Evolutionary conservation across 1,140 invertebrate genomes (phyloP).

Genomic region (Drosophila sp.): DNA sequence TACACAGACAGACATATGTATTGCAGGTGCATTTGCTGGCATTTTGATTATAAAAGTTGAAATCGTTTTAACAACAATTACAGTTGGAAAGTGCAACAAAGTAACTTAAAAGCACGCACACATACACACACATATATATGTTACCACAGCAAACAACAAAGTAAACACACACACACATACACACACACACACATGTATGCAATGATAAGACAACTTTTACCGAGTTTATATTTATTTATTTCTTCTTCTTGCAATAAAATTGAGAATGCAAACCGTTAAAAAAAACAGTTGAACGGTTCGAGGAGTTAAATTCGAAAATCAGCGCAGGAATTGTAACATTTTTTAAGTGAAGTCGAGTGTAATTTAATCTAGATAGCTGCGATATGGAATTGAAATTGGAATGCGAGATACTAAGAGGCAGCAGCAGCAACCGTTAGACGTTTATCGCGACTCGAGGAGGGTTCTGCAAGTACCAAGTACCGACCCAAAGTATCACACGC

Average conservation of each 20-base stretch:
- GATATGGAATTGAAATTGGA: conserved; percentile 18
- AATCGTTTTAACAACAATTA: conserved; percentile 7
- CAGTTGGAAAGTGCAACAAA: conserved; percentile 6
- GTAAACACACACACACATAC: conserved; percentile 17
- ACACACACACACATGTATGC: conserved; percentile 6
- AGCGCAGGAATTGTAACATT: conserved; percentile 17
- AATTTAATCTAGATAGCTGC: conserved; percentile 35
- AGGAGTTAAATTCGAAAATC: background rate
- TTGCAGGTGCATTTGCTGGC: background rate
- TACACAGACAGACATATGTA: background rate
- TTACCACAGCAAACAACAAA: background rate
- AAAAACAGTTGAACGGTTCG: background rate
- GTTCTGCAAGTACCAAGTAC: conserved; percentile 40
- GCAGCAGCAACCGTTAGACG: conserved; percentile 36
- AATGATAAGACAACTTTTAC: conserved; percentile 16
- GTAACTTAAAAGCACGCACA: conserved; percentile 19
- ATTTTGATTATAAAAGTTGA: conserved; percentile 20
- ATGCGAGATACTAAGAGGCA: conserved; percentile 12
- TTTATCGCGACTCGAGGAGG: conserved; percentile 50
- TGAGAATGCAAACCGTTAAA: background rate
- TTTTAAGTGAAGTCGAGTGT: conserved; percentile 19
- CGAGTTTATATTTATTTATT: conserved; percentile 4
- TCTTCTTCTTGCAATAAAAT: background rate
- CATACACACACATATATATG: background rate
- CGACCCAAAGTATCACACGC: conserved; percentile 39